Conservation (phyloP, 2,888 invertebrate genomes). For the Agrochola circellaris region DNA sequence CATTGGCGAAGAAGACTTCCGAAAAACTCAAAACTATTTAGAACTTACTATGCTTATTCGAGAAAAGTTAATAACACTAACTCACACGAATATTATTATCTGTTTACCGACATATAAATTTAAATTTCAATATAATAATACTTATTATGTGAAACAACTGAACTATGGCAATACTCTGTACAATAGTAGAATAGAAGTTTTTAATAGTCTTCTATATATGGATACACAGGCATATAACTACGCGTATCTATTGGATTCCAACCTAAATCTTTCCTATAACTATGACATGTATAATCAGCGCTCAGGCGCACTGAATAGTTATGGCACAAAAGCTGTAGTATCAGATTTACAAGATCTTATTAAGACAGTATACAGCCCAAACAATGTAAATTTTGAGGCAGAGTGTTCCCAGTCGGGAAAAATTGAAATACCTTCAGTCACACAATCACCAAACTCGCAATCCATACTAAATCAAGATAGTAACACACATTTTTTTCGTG, state of each 20-base stretch:
- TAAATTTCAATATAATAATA: too few species aligned
- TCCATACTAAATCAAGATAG: too few species aligned
- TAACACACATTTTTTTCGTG: too few species aligned
- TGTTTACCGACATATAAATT: background rate
- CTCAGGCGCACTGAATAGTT: background rate
- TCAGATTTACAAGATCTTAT: background rate
- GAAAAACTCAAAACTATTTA: background rate
- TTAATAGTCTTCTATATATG: too few species aligned
- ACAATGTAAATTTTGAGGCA: background rate
- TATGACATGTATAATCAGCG: background rate
- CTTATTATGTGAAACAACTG: too few species aligned
- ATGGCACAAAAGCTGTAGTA: background rate
- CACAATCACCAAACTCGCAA: too few species aligned
- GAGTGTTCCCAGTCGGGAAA: background rate
- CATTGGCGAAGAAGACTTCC: background rate
- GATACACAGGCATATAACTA: background rate
- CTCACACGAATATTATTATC: background rate
- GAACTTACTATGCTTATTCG: background rate
- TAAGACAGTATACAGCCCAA: background rate
- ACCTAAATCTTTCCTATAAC: background rate
- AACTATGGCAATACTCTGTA: background rate
- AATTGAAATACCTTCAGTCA: background rate
- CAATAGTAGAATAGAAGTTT: background rate
- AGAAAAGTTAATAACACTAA: background rate
- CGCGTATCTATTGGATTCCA: background rate